Conservation (phyloP, 2,888 invertebrate species). For the Yponomeuta malinellus region DNA sequence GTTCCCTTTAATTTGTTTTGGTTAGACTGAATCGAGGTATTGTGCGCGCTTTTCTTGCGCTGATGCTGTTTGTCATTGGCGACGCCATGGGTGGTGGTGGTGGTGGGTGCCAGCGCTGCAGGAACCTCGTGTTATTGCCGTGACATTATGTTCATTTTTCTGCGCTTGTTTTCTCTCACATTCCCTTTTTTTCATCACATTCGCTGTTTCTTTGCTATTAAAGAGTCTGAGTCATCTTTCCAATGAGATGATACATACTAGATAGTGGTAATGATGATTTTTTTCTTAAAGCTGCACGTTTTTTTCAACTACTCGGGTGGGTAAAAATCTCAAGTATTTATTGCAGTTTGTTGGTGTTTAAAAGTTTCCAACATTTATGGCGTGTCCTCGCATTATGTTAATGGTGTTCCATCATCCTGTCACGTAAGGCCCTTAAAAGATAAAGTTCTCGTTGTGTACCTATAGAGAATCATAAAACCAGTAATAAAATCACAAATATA, state of each 20-base stretch:
- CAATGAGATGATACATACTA: no score
- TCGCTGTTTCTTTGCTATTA: not conserved
- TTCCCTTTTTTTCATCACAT: not conserved
- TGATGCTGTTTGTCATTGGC: conserved; percentile 13
- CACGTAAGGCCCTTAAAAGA: no score
- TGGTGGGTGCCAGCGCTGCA: not conserved
- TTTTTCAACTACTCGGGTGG: no score
- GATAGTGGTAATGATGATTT: no score
- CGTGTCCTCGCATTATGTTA: no score
- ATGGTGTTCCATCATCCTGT: no score
- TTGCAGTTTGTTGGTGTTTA: no score
- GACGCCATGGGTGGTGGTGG: conserved; percentile 10
- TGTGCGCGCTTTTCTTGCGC: conserved; percentile 8
- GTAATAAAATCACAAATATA: conserved; percentile 15
- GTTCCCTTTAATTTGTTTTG: conserved; percentile 65
- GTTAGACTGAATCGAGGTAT: conserved; percentile 36
- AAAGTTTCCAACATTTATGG: no score
- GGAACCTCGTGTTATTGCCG: not conserved
- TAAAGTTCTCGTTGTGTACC: not conserved
- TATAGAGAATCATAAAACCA: not conserved
- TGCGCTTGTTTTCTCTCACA: not conserved
- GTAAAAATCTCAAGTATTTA: no score
- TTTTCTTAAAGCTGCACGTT: no score
- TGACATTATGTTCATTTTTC: not conserved
- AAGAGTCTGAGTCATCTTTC: no score